Percentiles rank a stretch among this genome's conserved stretches.
Evolutionary conservation across 1,140 invertebrate genomes (phyloP).

Genomic region (Ips typographus): DNA sequence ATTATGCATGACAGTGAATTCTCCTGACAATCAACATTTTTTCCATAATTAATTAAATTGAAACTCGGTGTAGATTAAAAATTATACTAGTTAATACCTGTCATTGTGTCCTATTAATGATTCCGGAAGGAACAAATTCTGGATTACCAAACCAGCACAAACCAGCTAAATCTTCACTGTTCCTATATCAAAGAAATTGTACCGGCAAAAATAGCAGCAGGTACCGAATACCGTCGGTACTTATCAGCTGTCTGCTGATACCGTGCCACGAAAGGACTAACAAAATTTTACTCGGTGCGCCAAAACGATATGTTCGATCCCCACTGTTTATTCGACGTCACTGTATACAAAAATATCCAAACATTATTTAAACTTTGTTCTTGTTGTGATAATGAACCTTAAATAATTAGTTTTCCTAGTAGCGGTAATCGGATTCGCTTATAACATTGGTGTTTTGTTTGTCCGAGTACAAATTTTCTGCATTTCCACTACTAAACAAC

Average conservation of each 20-base stretch:
- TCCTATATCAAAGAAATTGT: not conserved
- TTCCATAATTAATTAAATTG: not conserved
- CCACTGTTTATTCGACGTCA: constrained; percentile 9
- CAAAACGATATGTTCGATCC: constrained; percentile 20
- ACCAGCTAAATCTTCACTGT: not conserved
- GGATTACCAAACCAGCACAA: not conserved
- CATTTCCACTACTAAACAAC: too few species aligned
- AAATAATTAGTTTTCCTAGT: not conserved
- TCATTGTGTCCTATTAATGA: not conserved
- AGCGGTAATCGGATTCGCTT: not conserved
- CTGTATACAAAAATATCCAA: constrained; percentile 5
- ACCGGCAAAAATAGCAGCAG: constrained; percentile 11
- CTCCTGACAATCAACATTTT: not conserved
- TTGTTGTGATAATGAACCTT: constrained; percentile 15
- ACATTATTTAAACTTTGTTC: constrained; percentile 25
- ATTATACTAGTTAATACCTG: not conserved
- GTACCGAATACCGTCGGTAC: constrained; percentile 1
- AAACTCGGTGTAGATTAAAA: not conserved
- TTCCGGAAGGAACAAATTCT: not conserved
- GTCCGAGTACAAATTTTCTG: too few species aligned
- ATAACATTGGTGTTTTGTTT: too few species aligned
- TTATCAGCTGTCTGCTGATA: constrained; percentile 16
- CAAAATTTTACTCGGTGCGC: constrained; percentile 13
- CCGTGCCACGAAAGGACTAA: constrained; percentile 7
- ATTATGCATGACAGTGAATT: too few species aligned